Base-by-base conservation (phyloP, 1,140 invertebrate species). In the Microvelia longipes region DNA sequence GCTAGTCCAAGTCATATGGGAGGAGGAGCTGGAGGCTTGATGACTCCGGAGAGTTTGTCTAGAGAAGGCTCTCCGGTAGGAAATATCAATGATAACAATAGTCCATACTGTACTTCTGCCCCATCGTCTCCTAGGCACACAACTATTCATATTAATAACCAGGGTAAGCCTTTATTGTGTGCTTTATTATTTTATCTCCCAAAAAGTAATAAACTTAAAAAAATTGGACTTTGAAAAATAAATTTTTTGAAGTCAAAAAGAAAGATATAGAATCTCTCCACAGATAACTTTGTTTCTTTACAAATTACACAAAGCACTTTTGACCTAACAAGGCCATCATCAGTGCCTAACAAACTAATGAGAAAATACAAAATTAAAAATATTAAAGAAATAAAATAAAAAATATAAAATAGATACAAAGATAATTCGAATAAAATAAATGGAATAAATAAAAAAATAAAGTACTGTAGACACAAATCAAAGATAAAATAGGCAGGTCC, bases 1-100 rank as follows among this genome's bases (percentile, higher is more conserved):
- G 90, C 93, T 29, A 96, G 93, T 65, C 93, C 94, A 35, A 96
- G 90, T 77, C 93, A 96, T 76, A 89, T 94, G 75, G 87, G 88
- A 75, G 87, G 86, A 29, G 35, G 5, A 50, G 35, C 5, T 50
- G 35, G 35, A 50, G 92, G 92, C 28, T 80, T 93, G 72, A 91
- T 91, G 77, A 94, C 92, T 2, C 92, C 92, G 0, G 92, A 96
- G 78, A 91, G 89, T 77, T 79, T 94, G 70, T 94, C 91, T 26
- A 82, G 92, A 75, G 92, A 95, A 83, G 86, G 87, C 68, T 91
- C 90, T 1, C 90, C 90, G 1, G 87, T 87, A 68, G 87, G 84
- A n/a, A 84, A 85, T 69, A 81, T 73, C 74, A 81, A 80, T 74
- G 83, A 80, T 77, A 77, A 80, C 77, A 78, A 85, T 73, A 76